A percentile compares a stretch with the other conserved stretches of the same genome.
phyloP scores from a whole-genome alignment of 2,113 vertebrate species.

The Syngnathus scovelli region DNA sequence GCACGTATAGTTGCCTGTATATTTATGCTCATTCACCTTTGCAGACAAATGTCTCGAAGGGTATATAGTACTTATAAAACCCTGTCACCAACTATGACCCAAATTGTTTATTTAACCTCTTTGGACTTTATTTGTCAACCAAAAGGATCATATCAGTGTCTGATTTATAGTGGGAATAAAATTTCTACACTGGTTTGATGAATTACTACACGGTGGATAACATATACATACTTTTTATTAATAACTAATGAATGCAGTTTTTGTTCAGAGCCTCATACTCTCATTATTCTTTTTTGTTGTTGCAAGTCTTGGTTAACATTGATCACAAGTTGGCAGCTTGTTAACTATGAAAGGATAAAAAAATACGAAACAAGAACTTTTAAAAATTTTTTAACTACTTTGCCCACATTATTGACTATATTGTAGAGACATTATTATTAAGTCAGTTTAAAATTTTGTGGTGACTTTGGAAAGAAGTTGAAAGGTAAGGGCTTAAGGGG shows the following conservation, averaged over 20 bases:
- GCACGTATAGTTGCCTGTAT: constrained; percentile 25
- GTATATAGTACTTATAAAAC: constrained; percentile 18
- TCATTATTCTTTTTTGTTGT: background rate
- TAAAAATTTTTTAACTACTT: background rate
- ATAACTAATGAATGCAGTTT: background rate
- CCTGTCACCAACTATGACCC: constrained; percentile 19
- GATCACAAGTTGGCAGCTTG: constrained; percentile 18
- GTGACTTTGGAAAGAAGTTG: background rate
- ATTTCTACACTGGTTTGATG: constrained; percentile 3
- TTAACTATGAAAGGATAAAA: background rate
- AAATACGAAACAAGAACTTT: no score
- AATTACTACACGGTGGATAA: background rate
- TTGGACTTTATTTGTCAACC: background rate
- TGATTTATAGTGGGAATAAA: constrained; percentile 1
- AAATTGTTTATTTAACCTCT: constrained; percentile 23
- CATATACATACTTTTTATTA: no score
- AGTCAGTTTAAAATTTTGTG: constrained; percentile 7
- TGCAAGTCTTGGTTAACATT: constrained; percentile 11
- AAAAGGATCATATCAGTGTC: background rate
- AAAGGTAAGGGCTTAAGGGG: constrained; percentile 7
- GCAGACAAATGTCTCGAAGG: constrained; percentile 12
- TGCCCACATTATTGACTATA: background rate
- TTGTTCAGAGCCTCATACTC: background rate
- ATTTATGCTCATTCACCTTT: constrained; percentile 30
- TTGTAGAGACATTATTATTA: background rate